Evolutionary conservation across 2,113 vertebrate species (phyloP).

Genomic region (Delphinus delphis): DNA sequence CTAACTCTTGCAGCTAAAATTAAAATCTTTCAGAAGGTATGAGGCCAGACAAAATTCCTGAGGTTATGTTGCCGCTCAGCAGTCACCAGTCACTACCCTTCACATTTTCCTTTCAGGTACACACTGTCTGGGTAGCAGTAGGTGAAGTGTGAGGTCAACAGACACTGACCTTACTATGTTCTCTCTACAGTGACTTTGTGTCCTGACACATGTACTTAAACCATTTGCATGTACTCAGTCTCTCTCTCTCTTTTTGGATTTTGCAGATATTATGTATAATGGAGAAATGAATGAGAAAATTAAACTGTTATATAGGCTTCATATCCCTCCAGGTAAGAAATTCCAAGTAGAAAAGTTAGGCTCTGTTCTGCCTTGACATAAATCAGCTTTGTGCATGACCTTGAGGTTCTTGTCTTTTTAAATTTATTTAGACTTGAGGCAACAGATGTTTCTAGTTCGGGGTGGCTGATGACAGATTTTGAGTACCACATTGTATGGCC

Average conservation of each 20-base stretch:
- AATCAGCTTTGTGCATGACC: not conserved
- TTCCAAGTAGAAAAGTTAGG: not conserved
- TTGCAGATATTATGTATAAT: conserved; percentile 92
- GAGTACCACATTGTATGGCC: too few species aligned
- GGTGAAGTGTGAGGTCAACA: accelerated
- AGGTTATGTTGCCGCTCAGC: not conserved
- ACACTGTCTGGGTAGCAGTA: not conserved
- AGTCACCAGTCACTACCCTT: too few species aligned
- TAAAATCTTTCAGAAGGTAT: not conserved
- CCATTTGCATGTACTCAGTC: not conserved
- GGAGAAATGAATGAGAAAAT: conserved; percentile 97
- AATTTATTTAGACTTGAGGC: not conserved
- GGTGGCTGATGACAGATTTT: not conserved
- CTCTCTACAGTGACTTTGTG: not conserved
- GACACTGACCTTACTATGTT: accelerated
- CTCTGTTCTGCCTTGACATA: not conserved
- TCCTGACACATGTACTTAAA: not conserved
- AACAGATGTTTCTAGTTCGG: not conserved
- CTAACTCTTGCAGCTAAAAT: not conserved
- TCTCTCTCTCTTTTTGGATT: conserved; percentile 19
- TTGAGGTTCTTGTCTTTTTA: not conserved
- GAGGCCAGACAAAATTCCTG: not conserved
- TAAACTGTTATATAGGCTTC: conserved; percentile 92
- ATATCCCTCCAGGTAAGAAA: conserved; percentile 93
- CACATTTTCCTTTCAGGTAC: not conserved